Evolutionary conservation across 2,113 vertebrate genomes (phyloP), one percentile per base, ranked within the genome.

Genomic region (Oryzias javanicus): DNA sequence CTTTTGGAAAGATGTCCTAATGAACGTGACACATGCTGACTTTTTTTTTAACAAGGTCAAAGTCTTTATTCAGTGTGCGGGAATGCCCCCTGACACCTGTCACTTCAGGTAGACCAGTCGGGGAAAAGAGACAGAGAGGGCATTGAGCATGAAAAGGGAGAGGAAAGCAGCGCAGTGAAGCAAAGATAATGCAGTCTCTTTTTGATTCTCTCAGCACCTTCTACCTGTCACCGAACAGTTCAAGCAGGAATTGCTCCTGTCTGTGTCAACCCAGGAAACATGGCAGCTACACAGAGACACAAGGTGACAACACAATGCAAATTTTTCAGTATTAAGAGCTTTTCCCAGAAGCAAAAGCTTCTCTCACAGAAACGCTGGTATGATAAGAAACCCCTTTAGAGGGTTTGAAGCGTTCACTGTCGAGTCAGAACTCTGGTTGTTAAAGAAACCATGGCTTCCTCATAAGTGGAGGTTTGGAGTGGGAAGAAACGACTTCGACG

Each of bases 191-290:
- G 67, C 64, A 83, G 73, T 80, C 80, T 49, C 59, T 66, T 74
- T 72, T 74, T 59, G 63, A 60, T 65, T 68, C 67, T 40, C 70
- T 72, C 75, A 59, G 78, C 76, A 79, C 68, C 83, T 88, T 84
- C 83, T 70, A 76, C 68, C 82, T 85, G 87, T 84, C 86, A 86
- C 62, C 20, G 60, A 79, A 50, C 59, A 15, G 62, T 57, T 81
- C 62, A 49, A 60, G 64, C 63, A 70, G 71, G 47, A 69, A 74
- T 60, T 55, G 55, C 60, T 78, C 57, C 53, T 27, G 51, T 62
- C 65, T 67, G 74, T 82, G 80, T 82, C 70, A 48, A 65, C 60
- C 66, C 59, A 70, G 52, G 62, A 65, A 72, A 83, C 65, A 72
- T 67, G 74, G 70, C 68, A 76, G 71, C 68, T 66, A 54, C 55